Base-by-base conservation (phyloP, 2,113 vertebrate species). In the Empidonax alnorum region DNA sequence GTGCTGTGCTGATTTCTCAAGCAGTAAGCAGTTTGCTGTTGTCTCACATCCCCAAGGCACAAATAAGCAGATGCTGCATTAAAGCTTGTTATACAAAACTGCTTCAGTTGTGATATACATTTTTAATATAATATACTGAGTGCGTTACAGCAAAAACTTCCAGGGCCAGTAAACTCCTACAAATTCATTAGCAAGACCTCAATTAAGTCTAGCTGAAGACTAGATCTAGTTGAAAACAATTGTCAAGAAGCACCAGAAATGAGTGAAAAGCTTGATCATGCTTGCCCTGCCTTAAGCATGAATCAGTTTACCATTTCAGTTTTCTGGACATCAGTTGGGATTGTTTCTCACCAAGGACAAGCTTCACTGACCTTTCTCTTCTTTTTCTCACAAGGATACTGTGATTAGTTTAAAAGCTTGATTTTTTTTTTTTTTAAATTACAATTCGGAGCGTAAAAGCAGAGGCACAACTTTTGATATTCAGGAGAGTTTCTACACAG, bases 61-160 rank as follows among this genome's bases (percentile, higher is more conserved):
- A 93, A 96, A 97, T 95, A 97, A 97, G 96, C 88, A 97, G 96
- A 96, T 96, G 84, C 77, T 86, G 91, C 92, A 97, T 96, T 97
- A 96, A 92, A 94, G 80, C 91, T 85, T 97, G 90, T 94, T 97
- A 91, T 84, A 96, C 91, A 97, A 96, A 98, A 96, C 94, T 88
- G 95, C 93, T 94, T 97, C 94, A 58, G 85, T 90, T 97, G 96
- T 96, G 97, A 96, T 96, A 94, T 94, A 97, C 96, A 97, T 98
- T 98, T 98, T 98, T 97, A 98, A 97, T 97, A 96, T 63, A 95
- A 97, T 90, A 96, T 93, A 90, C 89, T 75, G 94, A 85, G 44
- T 28, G 46, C 58, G 59, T 84, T 94, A 93, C 84, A 84, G 78
- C 75, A 80, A 94, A 95, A 96, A 95, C 76, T 87, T 95, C 91